These are phyloP conservation scores for Caenorhabditis doughertyi DNA, from an alignment of 2,888 invertebrate species.

Conservation along the genomic window DNA sequence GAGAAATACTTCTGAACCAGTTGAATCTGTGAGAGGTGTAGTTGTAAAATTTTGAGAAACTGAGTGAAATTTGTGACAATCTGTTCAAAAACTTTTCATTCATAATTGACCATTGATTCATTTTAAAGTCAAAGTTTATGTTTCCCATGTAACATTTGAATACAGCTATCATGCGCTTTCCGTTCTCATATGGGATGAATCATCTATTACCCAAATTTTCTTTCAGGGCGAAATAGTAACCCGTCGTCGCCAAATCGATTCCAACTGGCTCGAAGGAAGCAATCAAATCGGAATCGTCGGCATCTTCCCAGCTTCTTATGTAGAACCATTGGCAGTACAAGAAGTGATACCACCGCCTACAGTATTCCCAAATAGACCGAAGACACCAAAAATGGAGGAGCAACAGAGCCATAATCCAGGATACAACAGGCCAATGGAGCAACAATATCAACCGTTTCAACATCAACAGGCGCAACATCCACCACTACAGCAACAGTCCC, in stretches of 20 bases:
- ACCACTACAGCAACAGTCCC: no score
- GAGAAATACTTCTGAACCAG: no score
- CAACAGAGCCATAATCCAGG: neutral
- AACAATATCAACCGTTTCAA: neutral
- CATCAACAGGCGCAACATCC: neutral
- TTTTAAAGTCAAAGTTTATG: no score
- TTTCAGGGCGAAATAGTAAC: conserved; percentile 76
- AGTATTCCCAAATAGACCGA: conserved; percentile 69
- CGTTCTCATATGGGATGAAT: neutral
- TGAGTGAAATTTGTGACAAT: no score
- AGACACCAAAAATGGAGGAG: conserved; percentile 69
- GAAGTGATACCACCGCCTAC: conserved; percentile 8
- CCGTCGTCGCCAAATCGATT: conserved; percentile 74
- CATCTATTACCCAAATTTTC: neutral
- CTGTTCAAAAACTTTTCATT: no score
- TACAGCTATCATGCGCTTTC: no score
- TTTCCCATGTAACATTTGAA: no score
- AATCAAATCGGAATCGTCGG: conserved; percentile 78
- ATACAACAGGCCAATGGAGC: neutral
- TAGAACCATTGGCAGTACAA: conserved; percentile 43
- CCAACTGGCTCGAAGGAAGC: conserved; percentile 78
- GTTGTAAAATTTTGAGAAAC: no score
- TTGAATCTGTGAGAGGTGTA: no score
- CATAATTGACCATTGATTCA: no score
- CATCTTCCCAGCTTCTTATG: conserved; percentile 79